Base-by-base conservation (phyloP, 1,140 invertebrate genomes). In the Drosophila lacertosa region DNA sequence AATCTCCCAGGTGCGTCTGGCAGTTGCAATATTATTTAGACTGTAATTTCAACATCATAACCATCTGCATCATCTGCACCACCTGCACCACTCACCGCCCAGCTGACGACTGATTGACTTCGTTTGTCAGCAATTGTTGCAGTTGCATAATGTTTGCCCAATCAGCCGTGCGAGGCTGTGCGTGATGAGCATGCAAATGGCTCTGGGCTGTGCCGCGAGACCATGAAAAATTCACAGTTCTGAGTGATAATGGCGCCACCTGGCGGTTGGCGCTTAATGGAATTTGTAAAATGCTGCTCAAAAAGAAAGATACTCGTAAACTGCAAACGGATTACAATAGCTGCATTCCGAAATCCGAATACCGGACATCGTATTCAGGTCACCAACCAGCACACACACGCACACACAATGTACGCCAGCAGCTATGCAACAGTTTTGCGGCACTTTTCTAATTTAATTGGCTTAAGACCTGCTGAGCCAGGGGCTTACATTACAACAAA, bases 61-160 rank as follows among this genome's bases (percentile, higher is more conserved):
- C 4, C 4, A n/a, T n/a, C n/a, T n/a, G 11, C 4, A 2, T 5
- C 7, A n/a, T n/a, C n/a, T n/a, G n/a, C 16, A n/a, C 7, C 13
- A 13, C 9, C 18, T 18, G 2, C 44, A n/a, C 13, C 6, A 4
- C 22, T 47, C 3, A 32, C n/a, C 22, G 3, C 11, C 15, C 45
- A n/a, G 7, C 29, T 15, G 16, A 44, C 47, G 22, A 47, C 33
- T 69, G 66, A 69, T 69, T 69, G 66, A 32, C 39, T 47, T 63
- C 48, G 48, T 64, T 55, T 29, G 26, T 16, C 59, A 45, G 32
- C 50, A n/a, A 39, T 53, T 69, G 57, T 39, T 62, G 39, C 60
- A 65, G 37, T 70, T 70, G 67, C 60, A 65, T 65, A 65, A 70
- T 70, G 29, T 50, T 32, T 55, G 50, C 57, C 48, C 44, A 69